Evolutionary conservation across 1,140 invertebrate genomes (phyloP), one percentile per base, ranked within the genome.

Genomic region (Scaptomyza hsui): DNA sequence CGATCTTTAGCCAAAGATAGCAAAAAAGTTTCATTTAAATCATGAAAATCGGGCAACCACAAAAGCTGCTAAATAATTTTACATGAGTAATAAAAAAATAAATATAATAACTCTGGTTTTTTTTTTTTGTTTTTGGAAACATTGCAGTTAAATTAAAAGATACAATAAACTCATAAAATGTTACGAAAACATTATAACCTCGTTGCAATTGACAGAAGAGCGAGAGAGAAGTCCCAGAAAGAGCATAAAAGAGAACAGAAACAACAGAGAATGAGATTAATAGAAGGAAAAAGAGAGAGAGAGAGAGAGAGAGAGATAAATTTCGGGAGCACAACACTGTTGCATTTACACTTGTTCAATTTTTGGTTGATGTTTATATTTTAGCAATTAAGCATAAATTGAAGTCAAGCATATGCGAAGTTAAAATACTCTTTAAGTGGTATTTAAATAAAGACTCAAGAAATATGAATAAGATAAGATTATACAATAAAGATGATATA

Each of bases 161-260:
- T 56, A 59, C 71, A 64, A 71, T 45, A 74, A 74, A 71, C 72
- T 45, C 60, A 79, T 75, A 49, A 75, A 64, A 45, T 76, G 71
- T 79, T 79, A 59, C 76, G n/a, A 79, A 79, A 74, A 79, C 51
- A 48, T 32, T 48, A 60, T 79, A 79, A 75, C 76, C 76, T 79
- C 76, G 76, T 51, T 70, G 71, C 64, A 71, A 75, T 65, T 79
- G 71, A 56, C 64, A 35, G 12, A 37, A 64, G 37, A 56, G 13
- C 51, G 10, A 37, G 21, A 56, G 21, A 32, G 15, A n/a, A 18
- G 35, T 35, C 2, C 18, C n/a, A 32, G 24, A 7, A 13, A 21
- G 16, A 44, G 26, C 39, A 12, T 3, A 9, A 60, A 5, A 65
- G 44, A 39, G 15, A 12, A n/a, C n/a, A n/a, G n/a, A 51, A 19